These are phyloP conservation scores for Leuciscus waleckii DNA, from an alignment of 2,797 vertebrate genomes.

Conservation along the genomic window DNA sequence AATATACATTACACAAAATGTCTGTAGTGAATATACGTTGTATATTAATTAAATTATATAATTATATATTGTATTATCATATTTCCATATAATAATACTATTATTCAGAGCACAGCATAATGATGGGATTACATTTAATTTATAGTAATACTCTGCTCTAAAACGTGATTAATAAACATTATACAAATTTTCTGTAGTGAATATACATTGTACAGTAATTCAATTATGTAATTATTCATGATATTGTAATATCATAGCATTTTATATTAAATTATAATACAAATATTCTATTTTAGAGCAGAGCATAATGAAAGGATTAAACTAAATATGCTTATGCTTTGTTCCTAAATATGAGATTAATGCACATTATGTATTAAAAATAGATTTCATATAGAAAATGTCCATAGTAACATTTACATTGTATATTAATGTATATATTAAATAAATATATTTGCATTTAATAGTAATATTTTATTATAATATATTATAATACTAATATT, in stretches of 20 bases:
- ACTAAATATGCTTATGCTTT: background rate
- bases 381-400: background rate
- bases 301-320: background rate
- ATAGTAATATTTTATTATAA: background rate
- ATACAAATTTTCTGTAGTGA: background rate
- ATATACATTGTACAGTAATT: background rate
- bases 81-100: too few relatives aligned
- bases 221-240: background rate
- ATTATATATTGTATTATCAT: too few relatives aligned
- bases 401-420: background rate
- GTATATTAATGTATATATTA: background rate
- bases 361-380: background rate
- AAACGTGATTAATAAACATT: background rate
- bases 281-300: background rate
- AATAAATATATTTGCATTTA: background rate
- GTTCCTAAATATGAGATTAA: background rate
- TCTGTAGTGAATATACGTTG: too few relatives aligned
- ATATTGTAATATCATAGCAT: background rate
- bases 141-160: background rate
- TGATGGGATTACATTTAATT: too few relatives aligned
- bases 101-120: too few relatives aligned
- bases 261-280: background rate
- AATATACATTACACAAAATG: too few relatives aligned
- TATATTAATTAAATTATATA: too few relatives aligned
- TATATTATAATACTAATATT: background rate